Base-by-base conservation (phyloP, 2,888 invertebrate genomes). In the Shargacucullia verbasci region DNA sequence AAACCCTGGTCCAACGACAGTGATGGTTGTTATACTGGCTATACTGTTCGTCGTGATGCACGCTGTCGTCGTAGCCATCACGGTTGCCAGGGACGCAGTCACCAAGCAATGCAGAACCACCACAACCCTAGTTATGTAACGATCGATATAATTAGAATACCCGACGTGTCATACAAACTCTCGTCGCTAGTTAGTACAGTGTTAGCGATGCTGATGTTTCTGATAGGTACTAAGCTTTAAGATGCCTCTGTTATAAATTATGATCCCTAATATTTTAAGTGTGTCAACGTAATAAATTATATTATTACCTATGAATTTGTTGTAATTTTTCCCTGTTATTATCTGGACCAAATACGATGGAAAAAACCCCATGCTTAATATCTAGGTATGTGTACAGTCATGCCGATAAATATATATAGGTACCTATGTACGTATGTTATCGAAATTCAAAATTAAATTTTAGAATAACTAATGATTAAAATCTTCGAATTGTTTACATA, bases 31-130 rank as follows among this genome's bases (percentile, higher is more conserved):
- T 0, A 94, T 95, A 6, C 95, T 96, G 14, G 90, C 95, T 0
- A 68, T 95, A 0, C 94, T 96, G 73, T 89, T 96, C 35, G 82
- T 95, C 13, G 57, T 96, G 31, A 83, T 96, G 20, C 97, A 97
- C 84, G 84, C 94, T 15, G 52, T 95, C 8, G 89, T 95, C 14
- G 96, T 95, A 65, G 83, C 91, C 27, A 72, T 96, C 5, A 91
- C 95, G 29, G 88, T 92, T 10, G 79, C 91, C 14, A 92, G 95
- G 52, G 92, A 91, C 56, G 75, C 72, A 0, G 65, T 88, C 11
- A 81, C 86, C n/a, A 82, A 73, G 25, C 70, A 68, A 13, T 83
- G 48, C 48, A 75, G 79, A 4, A 70, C 81, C 29, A 66, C 77
- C 11, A 70, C 76, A 34, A 78, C 78, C 20, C 46, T 88, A 14